Percentiles rank a stretch among this genome's conserved stretches.
Conservation (phyloP, 2,797 vertebrate genomes). For the Gobio occitaniae region DNA sequence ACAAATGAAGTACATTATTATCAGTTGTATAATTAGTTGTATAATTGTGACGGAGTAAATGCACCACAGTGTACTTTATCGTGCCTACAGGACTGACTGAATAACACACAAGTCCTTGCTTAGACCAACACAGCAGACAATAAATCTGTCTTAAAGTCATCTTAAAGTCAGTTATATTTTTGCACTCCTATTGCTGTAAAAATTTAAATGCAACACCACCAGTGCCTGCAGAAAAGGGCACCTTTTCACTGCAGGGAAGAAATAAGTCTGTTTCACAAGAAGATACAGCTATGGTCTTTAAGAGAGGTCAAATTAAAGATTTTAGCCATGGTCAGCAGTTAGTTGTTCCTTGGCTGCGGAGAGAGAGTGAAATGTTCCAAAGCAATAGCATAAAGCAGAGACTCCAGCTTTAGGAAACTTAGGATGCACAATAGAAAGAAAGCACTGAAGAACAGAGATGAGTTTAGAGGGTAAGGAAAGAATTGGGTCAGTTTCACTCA, state of each 20-base stretch:
- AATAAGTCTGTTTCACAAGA: conserved; percentile 18
- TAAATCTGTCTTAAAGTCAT: conserved; percentile 70
- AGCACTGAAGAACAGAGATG: not conserved
- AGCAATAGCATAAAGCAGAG: not conserved
- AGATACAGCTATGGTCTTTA: conserved; percentile 30
- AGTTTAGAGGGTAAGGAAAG: not conserved
- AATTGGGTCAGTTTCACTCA: conserved; percentile 5
- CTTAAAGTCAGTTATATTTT: conserved; percentile 78
- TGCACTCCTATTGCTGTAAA: conserved; percentile 31
- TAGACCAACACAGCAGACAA: conserved; percentile 74
- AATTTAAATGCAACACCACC: conserved; percentile 40
- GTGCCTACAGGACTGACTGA: conserved; percentile 72
- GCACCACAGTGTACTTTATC: conserved; percentile 69
- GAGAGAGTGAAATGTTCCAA: conserved; percentile 21
- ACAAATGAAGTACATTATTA: conserved; percentile 80
- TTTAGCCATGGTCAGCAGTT: conserved; percentile 43
- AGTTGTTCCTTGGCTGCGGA: conserved; percentile 36
- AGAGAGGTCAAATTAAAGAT: conserved; percentile 47
- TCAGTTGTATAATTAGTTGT: conserved; percentile 59
- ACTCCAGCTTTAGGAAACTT: not conserved
- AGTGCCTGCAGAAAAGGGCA: conserved; percentile 34
- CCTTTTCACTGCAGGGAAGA: not conserved
- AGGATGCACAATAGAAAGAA: not conserved
- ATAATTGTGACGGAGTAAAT: conserved; percentile 8
- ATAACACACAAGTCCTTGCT: conserved; percentile 60